Conservation (phyloP, 1,140 invertebrate genomes). For the Lasioglossum albipes region DNA sequence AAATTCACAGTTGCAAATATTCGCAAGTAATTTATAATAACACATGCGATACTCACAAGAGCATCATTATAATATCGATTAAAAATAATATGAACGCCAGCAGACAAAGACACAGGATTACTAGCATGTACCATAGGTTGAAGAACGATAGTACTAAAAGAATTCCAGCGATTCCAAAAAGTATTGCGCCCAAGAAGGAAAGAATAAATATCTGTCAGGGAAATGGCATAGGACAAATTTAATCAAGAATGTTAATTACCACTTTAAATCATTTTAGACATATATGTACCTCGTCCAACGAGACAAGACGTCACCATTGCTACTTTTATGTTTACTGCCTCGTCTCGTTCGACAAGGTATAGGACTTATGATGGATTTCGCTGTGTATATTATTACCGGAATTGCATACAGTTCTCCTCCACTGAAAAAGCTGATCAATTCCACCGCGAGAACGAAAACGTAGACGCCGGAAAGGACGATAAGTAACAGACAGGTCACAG, state of each 20-base stretch:
- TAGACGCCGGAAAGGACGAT: conserved; percentile 63
- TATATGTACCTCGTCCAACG: no score
- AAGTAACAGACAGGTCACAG: conserved; percentile 61
- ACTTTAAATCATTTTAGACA: no score
- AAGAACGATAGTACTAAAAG: not conserved
- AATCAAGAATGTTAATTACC: no score
- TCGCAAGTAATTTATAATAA: not conserved
- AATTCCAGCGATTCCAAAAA: conserved; percentile 1
- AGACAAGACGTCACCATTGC: no score
- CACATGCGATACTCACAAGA: conserved; percentile 61
- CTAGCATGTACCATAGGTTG: not conserved
- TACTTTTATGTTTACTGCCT: no score
- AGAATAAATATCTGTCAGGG: conserved; percentile 67
- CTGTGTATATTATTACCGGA: conserved; percentile 60
- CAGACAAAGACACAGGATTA: conserved; percentile 56
- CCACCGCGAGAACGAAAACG: conserved; percentile 65
- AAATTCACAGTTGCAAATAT: not conserved
- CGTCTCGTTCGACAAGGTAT: no score
- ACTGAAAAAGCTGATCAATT: conserved; percentile 67
- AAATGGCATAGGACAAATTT: not conserved
- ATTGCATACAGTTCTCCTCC: conserved; percentile 44
- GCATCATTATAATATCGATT: conserved; percentile 61
- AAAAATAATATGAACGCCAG: conserved; percentile 61
- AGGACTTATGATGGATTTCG: no score
- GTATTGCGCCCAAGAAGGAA: conserved; percentile 65